Conservation (phyloP, 2,888 invertebrate species). For the Gandaritis pyraliata region DNA sequence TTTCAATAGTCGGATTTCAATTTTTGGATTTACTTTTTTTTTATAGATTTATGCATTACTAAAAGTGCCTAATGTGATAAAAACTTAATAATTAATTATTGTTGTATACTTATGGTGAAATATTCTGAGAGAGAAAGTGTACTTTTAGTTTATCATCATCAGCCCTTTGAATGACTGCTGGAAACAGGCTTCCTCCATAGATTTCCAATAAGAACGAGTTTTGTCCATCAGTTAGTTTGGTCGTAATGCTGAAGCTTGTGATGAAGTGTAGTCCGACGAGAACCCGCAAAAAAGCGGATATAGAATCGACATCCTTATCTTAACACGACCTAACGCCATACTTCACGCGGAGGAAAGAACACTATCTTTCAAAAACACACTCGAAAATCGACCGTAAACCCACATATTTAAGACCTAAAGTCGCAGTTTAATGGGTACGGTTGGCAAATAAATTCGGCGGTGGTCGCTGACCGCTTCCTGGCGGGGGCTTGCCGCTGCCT, state of each 20-base stretch:
- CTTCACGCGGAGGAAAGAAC: constrained; percentile 47
- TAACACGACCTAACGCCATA: constrained; percentile 69
- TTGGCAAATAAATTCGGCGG: constrained; percentile 67
- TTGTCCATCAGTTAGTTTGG: no score
- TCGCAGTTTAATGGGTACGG: constrained; percentile 42
- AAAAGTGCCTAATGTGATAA: no score
- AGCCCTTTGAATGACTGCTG: no score
- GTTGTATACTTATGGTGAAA: no score
- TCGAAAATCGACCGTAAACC: constrained; percentile 31
- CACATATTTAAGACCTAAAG: constrained; percentile 21
- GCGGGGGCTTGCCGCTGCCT: constrained; percentile 46
- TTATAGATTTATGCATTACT: no score
- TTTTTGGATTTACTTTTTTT: no score
- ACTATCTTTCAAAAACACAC: constrained; percentile 27
- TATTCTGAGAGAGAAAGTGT: no score
- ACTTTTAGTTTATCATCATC: no score
- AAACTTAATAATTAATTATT: no score
- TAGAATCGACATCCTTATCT: constrained; percentile 66
- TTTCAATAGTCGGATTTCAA: no score
- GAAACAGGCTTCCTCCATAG: no score
- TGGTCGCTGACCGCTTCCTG: constrained; percentile 68
- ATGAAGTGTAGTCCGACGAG: constrained; percentile 15
- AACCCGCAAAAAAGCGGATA: constrained; percentile 56
- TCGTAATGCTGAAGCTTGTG: not conserved
- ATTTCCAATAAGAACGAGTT: no score